phyloP scores from a whole-genome alignment of 2,888 invertebrate genomes.

The Sinotaia quadrata region DNA sequence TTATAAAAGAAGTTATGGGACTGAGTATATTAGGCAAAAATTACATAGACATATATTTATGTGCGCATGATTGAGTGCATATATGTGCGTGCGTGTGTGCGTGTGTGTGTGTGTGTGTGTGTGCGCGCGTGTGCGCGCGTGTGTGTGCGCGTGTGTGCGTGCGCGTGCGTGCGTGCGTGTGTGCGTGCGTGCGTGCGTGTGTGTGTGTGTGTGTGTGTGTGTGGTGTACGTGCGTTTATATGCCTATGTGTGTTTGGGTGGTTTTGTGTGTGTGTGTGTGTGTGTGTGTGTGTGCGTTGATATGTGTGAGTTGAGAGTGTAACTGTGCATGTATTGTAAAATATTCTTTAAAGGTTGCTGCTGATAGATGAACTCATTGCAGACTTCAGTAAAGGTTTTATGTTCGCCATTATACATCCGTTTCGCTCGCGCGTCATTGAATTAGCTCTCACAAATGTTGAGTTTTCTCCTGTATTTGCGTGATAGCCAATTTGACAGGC shows the following conservation, averaged over 20 bases:
- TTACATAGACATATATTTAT: no score
- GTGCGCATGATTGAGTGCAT: constrained; percentile 20
- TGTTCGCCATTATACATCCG: no score
- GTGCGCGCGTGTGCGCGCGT: constrained; percentile 4
- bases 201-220: not conserved
- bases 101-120: constrained; percentile 1
- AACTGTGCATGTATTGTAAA: not conserved
- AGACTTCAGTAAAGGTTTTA: no score
- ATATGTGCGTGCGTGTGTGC: not conserved
- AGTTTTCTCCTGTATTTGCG: no score
- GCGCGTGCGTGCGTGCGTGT: constrained; percentile 12
- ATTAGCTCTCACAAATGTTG: no score
- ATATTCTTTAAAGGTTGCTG: not conserved
- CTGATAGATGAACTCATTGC: no score
- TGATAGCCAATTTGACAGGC: no score
- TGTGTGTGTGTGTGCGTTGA: not conserved
- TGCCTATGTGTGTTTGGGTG: constrained; percentile 3
- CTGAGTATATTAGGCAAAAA: no score
- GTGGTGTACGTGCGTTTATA: not conserved
- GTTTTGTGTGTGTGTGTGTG: constrained; percentile 21
- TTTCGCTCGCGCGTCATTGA: no score
- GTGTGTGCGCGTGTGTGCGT: constrained; percentile 1
- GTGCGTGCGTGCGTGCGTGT: constrained; percentile 11
- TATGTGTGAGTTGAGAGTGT: not conserved
- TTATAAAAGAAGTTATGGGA: not conserved